These are phyloP conservation scores for Vimba vimba DNA, from an alignment of 2,113 vertebrate species.

Conservation along the genomic window DNA sequence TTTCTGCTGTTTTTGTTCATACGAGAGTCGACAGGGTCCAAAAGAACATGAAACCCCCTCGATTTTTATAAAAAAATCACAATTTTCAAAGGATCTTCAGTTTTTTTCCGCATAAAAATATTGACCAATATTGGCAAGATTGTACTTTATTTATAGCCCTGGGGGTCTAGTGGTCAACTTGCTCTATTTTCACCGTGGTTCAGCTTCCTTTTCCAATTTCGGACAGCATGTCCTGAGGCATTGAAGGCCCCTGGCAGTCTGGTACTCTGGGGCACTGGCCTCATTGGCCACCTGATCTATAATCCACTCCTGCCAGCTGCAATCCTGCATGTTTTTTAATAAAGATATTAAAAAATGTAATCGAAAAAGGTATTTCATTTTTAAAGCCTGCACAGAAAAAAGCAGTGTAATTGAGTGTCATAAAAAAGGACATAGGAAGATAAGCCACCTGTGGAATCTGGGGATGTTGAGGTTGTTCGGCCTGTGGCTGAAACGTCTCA, in stretches of 20 bases:
- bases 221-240: slow-evolving; percentile 20
- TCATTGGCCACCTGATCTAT: slow-evolving; percentile 1
- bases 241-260: slow-evolving; percentile 4
- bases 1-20: too few species aligned
- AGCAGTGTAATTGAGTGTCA: not conserved
- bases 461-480: not conserved
- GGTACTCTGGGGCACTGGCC: not conserved
- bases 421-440: not conserved
- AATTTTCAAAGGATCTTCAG: not conserved
- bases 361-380: not conserved
- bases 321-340: slow-evolving; percentile 15
- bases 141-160: not conserved
- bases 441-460: not conserved
- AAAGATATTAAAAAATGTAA: not conserved
- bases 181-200: slow-evolving; percentile 6
- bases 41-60: not conserved
- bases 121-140: not conserved
- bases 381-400: not conserved
- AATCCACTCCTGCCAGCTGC: not conserved
- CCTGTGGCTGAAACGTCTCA: slow-evolving; percentile 2
- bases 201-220: not conserved
- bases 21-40: not conserved
- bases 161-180: not conserved
- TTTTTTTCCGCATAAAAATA: not conserved
- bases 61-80: not conserved